Base-by-base conservation (phyloP, 64 coral and sea anemone genomes). In the Montipora cactus region DNA sequence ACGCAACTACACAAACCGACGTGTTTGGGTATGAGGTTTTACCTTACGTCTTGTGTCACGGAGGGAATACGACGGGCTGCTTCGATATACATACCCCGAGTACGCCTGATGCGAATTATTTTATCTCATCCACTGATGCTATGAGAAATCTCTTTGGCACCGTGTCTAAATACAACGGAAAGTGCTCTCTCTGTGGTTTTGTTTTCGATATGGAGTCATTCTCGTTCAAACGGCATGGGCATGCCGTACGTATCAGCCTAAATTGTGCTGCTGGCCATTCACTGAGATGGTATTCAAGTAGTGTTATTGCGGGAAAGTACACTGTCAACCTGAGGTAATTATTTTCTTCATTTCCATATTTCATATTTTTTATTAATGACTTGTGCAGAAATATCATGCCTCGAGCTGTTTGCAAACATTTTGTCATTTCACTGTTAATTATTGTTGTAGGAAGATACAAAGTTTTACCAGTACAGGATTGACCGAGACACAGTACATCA, bases 21-120 rank as follows among this genome's bases (percentile, higher is more conserved):
- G 0, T 69, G 25, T 28, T 28, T 28, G 25, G 25, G 25, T 28
- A 28, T 28, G 25, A 28, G 25, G 66, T 18, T 69, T 69, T 67
- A 55, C 69, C 64, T 1, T 76, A 59, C 46, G 48, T 59, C 15
- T 76, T 73, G 87, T 25, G 47, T n/a, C 4, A 15, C 58, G 74
- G 87, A 25, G 87, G 78, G 11, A 76, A 89, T 16, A 89, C 21
- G 20, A 89, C n/a, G n/a, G n/a, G 69, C n/a, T 89, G 87, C 59
- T 89, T 76, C 45, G 87, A 77, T 7, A 21, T 89, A 0, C 87
- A 89, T 16, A 77, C 73, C 51, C 15, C 11, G 7, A 77, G 87
- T 28, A 76, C 3, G 75, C 5, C 70, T 15, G 50, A 89, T 44
- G 50, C 78, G 25, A n/a, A 59, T 7, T 89, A 59, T 76, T 89